Conservation (phyloP, 2,888 invertebrate species). For the Drosophila multiciliata region DNA sequence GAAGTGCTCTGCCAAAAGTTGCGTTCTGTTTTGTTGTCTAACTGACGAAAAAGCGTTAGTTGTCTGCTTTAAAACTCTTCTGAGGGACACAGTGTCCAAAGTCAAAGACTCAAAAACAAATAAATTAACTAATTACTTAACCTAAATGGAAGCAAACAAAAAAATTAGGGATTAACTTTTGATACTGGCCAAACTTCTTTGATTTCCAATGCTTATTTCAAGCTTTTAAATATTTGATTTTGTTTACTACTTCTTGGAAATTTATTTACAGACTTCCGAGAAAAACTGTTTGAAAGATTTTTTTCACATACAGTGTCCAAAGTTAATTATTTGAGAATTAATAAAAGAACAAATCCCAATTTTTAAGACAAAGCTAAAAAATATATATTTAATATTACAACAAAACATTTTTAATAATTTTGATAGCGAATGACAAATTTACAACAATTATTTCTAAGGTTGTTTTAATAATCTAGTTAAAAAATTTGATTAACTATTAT, state of each 20-base stretch:
- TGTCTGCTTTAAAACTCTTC: background rate
- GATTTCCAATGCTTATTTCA: background rate
- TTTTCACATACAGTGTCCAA: no score
- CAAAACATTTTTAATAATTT: background rate
- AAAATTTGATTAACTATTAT: background rate
- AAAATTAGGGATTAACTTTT: background rate
- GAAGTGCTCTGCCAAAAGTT: constrained; percentile 61
- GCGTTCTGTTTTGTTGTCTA: constrained; percentile 58
- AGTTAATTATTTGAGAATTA: no score
- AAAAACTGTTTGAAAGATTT: background rate
- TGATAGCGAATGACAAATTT: background rate
- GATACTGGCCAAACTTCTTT: background rate
- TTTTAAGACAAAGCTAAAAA: no score
- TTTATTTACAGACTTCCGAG: background rate
- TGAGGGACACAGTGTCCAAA: constrained; percentile 23
- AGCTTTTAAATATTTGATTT: background rate
- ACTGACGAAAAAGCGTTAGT: constrained; percentile 31
- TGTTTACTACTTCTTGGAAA: background rate
- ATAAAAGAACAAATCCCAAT: no score
- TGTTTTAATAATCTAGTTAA: background rate
- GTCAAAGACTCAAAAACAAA: background rate
- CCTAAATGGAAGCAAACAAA: background rate
- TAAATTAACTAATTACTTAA: constrained; percentile 17
- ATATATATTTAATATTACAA: no score
- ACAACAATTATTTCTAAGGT: no score